Conservation (phyloP, 2,113 vertebrate species). For the Pteropus alecto region DNA sequence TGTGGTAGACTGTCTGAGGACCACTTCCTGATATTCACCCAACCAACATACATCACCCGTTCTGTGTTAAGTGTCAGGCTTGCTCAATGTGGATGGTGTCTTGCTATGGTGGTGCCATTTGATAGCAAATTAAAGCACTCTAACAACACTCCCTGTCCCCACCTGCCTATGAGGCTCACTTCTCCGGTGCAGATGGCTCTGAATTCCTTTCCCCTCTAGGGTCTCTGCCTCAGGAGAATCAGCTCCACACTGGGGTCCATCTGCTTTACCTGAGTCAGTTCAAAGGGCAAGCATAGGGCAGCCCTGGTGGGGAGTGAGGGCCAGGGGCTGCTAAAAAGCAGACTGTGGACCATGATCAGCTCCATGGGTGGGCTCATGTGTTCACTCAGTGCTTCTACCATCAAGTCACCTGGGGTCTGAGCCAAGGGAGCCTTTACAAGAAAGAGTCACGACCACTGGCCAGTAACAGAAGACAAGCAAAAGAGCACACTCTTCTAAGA, state of each 20-base stretch:
- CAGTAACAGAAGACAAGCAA: not conserved
- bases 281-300: not conserved
- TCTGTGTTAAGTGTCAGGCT: not conserved
- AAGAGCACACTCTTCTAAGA: not conserved
- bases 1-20: rapidly evolving
- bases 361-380: rapidly evolving
- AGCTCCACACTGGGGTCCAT: not conserved
- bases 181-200: not conserved
- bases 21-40: not conserved
- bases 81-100: not conserved
- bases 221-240: not conserved
- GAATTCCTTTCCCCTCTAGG: not conserved
- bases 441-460: not conserved
- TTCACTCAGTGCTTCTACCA: not conserved
- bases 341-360: rapidly evolving
- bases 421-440: not conserved
- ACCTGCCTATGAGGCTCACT: not conserved
- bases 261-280: not conserved
- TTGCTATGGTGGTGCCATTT: rapidly evolving
- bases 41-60: not conserved
- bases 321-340: not conserved
- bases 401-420: not conserved
- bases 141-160: rapidly evolving
- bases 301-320: not conserved
- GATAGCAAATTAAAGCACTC: not conserved